phyloP scores from a whole-genome alignment of 2,113 vertebrate genomes.

The Argyrosomus japonicus region DNA sequence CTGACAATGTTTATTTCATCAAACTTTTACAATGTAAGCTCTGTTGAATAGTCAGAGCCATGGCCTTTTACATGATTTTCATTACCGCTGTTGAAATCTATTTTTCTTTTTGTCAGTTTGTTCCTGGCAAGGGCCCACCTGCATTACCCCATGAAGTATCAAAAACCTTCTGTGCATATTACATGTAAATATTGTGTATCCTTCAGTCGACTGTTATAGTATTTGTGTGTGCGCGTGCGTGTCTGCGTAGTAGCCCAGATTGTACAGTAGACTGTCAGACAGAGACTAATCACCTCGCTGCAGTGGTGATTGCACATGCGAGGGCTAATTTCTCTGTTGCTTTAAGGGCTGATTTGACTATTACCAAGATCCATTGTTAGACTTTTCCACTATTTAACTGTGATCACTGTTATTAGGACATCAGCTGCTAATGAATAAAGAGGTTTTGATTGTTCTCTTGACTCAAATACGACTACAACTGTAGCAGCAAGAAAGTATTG shows the following conservation, averaged over 20 bases:
- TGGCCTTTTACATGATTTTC: not conserved
- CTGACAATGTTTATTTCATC: conserved; percentile 35
- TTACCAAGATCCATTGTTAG: conserved; percentile 73
- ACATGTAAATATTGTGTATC: conserved; percentile 31
- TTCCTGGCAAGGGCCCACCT: conserved; percentile 19
- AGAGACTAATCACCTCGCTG: conserved; percentile 75
- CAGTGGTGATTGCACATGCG: conserved; percentile 70
- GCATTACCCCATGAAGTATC: conserved; percentile 17
- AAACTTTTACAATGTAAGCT: conserved; percentile 24
- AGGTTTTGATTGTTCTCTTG: conserved; percentile 57
- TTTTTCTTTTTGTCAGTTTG: conserved; percentile 25
- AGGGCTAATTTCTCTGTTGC: conserved; percentile 69
- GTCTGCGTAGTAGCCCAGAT: conserved; percentile 10
- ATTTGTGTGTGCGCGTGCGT: conserved; percentile 12
- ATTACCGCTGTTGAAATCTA: conserved; percentile 1
- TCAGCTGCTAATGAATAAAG: conserved; percentile 66
- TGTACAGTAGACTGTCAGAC: conserved; percentile 53
- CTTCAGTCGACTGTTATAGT: conserved; percentile 14
- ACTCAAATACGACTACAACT: conserved; percentile 40
- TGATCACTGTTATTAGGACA: conserved; percentile 77
- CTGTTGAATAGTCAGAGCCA: not conserved
- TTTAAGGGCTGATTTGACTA: conserved; percentile 71
- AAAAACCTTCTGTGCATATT: conserved; percentile 8
- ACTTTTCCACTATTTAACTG: conserved; percentile 69
- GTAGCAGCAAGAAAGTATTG: conserved; percentile 39